These are phyloP conservation scores for Eutolmus rufibarbis DNA, from an alignment of 2,888 invertebrate species.

Conservation along the genomic window DNA sequence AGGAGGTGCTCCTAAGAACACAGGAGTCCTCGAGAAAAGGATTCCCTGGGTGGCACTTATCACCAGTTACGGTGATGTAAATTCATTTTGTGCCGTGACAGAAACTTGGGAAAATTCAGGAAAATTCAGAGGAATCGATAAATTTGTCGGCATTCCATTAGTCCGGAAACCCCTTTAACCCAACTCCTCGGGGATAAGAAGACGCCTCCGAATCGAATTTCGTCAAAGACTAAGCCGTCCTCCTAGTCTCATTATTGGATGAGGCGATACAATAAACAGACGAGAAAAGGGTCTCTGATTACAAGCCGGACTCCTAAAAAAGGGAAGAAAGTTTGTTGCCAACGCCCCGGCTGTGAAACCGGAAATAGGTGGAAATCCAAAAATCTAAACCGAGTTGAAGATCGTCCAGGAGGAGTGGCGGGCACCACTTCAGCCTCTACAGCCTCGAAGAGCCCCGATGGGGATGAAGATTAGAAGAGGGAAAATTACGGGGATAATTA, in stretches of 20 bases:
- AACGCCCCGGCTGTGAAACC: background rate
- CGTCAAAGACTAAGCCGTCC: slow-evolving; percentile 6
- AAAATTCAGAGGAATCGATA: slow-evolving; percentile 6
- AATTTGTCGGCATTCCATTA: background rate
- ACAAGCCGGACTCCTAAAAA: background rate
- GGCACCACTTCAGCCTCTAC: background rate
- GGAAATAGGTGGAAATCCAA: slow-evolving; percentile 10
- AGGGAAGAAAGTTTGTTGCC: background rate
- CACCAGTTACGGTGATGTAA: slow-evolving; percentile 15
- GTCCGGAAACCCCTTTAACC: background rate
- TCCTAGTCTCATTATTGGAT: slow-evolving; percentile 24
- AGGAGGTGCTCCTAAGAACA: background rate
- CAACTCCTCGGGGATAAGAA: background rate
- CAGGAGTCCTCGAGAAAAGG: background rate
- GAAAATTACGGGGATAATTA: slow-evolving; percentile 8
- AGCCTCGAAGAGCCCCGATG: background rate
- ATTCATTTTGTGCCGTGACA: background rate
- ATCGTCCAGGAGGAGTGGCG: background rate
- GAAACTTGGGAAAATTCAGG: background rate
- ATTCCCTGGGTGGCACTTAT: background rate
- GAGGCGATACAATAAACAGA: background rate
- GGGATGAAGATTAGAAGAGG: background rate
- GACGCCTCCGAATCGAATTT: background rate
- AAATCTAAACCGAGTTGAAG: background rate
- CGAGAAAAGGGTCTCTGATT: background rate